Percentiles rank a stretch among this genome's conserved stretches.
Conservation (phyloP, 1,140 invertebrate genomes). For the Lasaia peninsularis region DNA sequence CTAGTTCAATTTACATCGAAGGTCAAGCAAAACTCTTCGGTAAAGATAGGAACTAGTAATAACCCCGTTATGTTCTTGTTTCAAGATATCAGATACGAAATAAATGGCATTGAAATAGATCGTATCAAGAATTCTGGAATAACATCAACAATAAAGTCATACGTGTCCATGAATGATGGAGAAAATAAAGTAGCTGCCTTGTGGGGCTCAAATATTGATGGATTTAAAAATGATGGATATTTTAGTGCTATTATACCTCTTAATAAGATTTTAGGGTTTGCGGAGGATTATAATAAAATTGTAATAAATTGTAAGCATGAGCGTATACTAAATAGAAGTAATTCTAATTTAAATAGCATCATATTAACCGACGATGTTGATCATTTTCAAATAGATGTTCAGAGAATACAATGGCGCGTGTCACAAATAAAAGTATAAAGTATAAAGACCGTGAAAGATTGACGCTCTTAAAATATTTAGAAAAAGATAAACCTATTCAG, state of each 20-base stretch:
- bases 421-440: slow-evolving; percentile 8
- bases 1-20: slow-evolving; percentile 13
- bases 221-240: slow-evolving; percentile 9
- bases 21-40: neutral
- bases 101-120: slow-evolving; percentile 15
- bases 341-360: neutral
- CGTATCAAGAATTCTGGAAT: slow-evolving; percentile 12
- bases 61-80: slow-evolving; percentile 12
- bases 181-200: slow-evolving; percentile 7
- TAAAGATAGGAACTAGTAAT: slow-evolving; percentile 5
- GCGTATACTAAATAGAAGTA: slow-evolving; percentile 5
- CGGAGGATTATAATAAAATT: slow-evolving; percentile 13
- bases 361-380: neutral
- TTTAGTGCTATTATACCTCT: slow-evolving; percentile 11
- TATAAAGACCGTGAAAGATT: neutral
- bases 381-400: neutral
- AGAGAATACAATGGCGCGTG: neutral
- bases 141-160: slow-evolving; percentile 17
- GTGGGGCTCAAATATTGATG: slow-evolving; percentile 1
- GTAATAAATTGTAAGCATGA: slow-evolving; percentile 15
- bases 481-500: neutral
- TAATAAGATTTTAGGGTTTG: slow-evolving; percentile 17
- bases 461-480: neutral
- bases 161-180: slow-evolving; percentile 9
- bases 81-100: slow-evolving; percentile 15